Evolutionary conservation across 37 sponge, comb jelly and placozoan genomes (phyloP).

Genomic region (Theonella swinhoei): DNA sequence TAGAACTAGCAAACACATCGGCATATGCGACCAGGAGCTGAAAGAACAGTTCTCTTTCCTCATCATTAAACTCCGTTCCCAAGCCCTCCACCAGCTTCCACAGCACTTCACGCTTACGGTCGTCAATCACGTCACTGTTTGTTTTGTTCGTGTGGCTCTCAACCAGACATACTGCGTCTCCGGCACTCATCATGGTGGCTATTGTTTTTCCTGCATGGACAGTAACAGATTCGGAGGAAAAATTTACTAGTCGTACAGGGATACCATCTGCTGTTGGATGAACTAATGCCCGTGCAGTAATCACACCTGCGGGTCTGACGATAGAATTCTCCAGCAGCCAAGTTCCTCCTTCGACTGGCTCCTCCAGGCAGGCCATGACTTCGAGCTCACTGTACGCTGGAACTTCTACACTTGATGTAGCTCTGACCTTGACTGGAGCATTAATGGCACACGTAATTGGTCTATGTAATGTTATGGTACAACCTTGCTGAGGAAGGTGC

Average conservation of each 20-base stretch:
- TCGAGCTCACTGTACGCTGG: slow-evolving; percentile 32
- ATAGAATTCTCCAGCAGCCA: slow-evolving; percentile 14
- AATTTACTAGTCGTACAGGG: slow-evolving; percentile 19
- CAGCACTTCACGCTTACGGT: background rate
- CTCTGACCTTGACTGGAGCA: too few relatives aligned
- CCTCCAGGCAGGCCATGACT: background rate
- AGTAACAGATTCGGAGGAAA: background rate
- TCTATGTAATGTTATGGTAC: too few relatives aligned
- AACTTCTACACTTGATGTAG: slow-evolving; percentile 10
- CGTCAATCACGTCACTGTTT: background rate
- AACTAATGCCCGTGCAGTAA: background rate
- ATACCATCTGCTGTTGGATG: background rate
- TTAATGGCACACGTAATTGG: too few relatives aligned
- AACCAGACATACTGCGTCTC: background rate
- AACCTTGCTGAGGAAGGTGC: too few relatives aligned
- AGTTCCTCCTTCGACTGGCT: background rate
- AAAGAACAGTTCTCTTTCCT: background rate
- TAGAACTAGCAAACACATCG: slow-evolving; percentile 13
- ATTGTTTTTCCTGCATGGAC: slow-evolving; percentile 17
- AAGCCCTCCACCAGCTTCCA: slow-evolving; percentile 8
- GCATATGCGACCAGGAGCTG: background rate
- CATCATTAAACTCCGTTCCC: background rate
- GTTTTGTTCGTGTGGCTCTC: background rate
- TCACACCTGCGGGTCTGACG: background rate
- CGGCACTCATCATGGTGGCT: background rate